Conservation (phyloP, 2,113 vertebrate species). For the Lycaon pictus region DNA sequence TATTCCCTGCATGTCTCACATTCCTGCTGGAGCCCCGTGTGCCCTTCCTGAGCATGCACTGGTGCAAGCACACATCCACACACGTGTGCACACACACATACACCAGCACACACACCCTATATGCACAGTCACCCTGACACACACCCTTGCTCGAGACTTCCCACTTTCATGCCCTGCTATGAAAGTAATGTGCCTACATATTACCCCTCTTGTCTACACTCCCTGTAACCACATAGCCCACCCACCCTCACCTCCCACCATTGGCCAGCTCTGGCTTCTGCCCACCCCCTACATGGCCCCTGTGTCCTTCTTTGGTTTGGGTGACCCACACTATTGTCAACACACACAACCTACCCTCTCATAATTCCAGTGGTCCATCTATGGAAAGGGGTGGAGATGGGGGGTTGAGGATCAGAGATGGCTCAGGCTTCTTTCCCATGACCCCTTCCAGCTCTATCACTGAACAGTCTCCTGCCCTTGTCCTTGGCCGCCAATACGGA, state of each 20-base stretch:
- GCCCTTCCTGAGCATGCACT: background rate
- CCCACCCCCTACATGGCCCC: background rate
- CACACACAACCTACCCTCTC: background rate
- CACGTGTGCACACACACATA: background rate
- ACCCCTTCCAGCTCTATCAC: background rate
- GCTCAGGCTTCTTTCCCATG: background rate
- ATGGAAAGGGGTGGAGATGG: background rate
- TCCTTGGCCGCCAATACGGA: background rate
- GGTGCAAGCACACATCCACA: rapidly evolving
- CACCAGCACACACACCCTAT: background rate
- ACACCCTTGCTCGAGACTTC: background rate
- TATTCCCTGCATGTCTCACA: conserved; percentile 58
- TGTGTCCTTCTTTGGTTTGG: background rate
- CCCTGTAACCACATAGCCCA: background rate
- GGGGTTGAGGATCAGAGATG: background rate
- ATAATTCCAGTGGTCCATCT: background rate
- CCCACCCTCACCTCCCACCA: too few relatives aligned
- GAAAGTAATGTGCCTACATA: background rate
- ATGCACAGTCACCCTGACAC: background rate
- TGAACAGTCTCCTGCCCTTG: background rate
- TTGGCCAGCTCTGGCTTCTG: background rate
- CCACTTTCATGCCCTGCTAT: background rate
- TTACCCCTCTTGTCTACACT: rapidly evolving
- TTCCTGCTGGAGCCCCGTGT: conserved; percentile 49
- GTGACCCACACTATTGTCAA: background rate